Base-by-base conservation (phyloP, 2,113 vertebrate species). In the Pimephales promelas region DNA sequence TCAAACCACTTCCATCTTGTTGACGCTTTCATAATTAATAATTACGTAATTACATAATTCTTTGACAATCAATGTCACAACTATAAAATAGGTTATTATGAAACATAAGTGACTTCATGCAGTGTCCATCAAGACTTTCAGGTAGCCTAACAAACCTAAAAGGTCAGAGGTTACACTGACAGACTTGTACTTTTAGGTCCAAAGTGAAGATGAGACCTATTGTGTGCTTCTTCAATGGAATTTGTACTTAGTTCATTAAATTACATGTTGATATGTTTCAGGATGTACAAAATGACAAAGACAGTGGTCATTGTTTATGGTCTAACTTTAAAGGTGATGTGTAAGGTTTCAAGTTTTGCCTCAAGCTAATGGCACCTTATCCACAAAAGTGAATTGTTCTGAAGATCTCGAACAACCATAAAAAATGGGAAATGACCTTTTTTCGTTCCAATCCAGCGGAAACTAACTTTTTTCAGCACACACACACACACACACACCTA, bases 301-400 rank as follows among this genome's bases (percentile, higher is more conserved):
- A 70, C 81, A 20, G 31, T 77, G 85, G 82, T 82, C 79, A 88
- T 90, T 89, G 92, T 91, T 85, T 76, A 73, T 59, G 45, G 57
- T 89, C 79, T 88, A 64, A 79, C 89, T 90, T 89, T 90, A 80
- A 91, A 92, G 89, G 57, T 22, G 40, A 49, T 90, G 91, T 83
- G 85, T 90, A 84, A 84, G 85, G 81, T 92, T 94, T 92, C 91
- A 90, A 82, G 9, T 74, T 86, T 88, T 89, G 90, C 92, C 92
- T 79, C 66, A 85, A 88, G 90, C 87, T 76, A 87, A 7, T 40
- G 14, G 84, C 34, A 79, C 76, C 85, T 86, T 79, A 79, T 59
- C 80, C 85, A 90, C 86, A 92, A 91, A 93, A 91, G 70, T 70
- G 71, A 90, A 92, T 91, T 92, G 91, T 92, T 91, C 71, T 68